A percentile compares a stretch with the other conserved stretches of the same genome.
Conservation (phyloP, 1,140 invertebrate species). For the Epicauta chinensis region DNA sequence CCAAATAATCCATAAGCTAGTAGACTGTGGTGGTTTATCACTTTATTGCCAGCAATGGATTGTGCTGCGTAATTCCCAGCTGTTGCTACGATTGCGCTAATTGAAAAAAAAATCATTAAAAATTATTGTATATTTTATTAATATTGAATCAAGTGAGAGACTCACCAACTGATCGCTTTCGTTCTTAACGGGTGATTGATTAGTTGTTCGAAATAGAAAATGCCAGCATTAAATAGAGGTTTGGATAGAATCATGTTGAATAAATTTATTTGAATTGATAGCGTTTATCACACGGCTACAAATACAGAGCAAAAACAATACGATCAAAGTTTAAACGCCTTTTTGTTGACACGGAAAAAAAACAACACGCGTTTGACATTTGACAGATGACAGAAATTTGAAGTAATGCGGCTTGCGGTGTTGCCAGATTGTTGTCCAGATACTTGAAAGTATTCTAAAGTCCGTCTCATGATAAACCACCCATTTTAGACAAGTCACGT, state of each 20-base stretch:
- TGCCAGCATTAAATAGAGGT: constrained; percentile 56
- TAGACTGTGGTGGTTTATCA: constrained; percentile 56
- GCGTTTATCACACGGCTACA: constrained; percentile 11
- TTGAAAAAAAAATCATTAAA: too few relatives aligned
- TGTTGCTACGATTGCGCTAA: constrained; percentile 54
- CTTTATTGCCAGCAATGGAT: constrained; percentile 51
- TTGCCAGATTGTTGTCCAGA: too few relatives aligned
- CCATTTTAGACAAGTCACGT: too few relatives aligned
- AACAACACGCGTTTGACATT: not conserved
- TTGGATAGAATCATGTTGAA: constrained; percentile 60
- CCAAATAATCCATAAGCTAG: constrained; percentile 65
- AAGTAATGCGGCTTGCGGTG: too few relatives aligned
- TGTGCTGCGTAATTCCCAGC: constrained; percentile 62
- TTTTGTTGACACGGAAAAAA: not conserved
- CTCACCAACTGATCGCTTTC: constrained; percentile 66
- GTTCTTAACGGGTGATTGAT: constrained; percentile 63
- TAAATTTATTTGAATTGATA: constrained; percentile 1
- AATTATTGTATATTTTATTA: constrained; percentile 9
- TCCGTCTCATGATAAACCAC: too few relatives aligned
- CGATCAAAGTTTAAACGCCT: not conserved
- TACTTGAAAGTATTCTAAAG: too few relatives aligned
- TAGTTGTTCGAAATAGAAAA: constrained; percentile 61
- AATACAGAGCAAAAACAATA: not conserved
- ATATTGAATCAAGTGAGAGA: constrained; percentile 13
- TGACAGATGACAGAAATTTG: too few relatives aligned